A percentile compares a stretch with the other conserved stretches of the same genome.
These are phyloP conservation scores for Hippocampus abdominalis DNA, from an alignment of 2,113 vertebrate species.

Conservation along the genomic window DNA sequence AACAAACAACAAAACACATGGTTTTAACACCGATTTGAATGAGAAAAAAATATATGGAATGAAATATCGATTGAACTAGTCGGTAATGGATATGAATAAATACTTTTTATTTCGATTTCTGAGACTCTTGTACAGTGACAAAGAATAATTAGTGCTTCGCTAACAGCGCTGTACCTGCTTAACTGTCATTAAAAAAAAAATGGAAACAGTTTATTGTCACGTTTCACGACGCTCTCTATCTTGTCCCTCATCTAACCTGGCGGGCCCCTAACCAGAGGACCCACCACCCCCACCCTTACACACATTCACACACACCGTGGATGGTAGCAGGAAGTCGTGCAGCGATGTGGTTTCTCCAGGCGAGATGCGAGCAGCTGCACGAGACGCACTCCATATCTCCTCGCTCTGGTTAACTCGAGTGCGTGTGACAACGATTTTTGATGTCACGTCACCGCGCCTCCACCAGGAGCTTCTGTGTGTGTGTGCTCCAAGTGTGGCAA, in stretches of 20 bases:
- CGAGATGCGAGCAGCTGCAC: slow-evolving; percentile 59
- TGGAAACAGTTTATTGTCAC: slow-evolving; percentile 43
- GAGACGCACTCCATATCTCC: slow-evolving; percentile 1
- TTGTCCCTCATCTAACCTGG: slow-evolving; percentile 58
- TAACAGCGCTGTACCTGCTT: too few species aligned
- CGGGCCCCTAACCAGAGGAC: slow-evolving; percentile 41
- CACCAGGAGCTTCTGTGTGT: slow-evolving; percentile 1
- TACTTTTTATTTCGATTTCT: too few species aligned
- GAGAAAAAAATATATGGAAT: neutral
- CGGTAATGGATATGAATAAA: neutral
- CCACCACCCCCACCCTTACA: too few species aligned
- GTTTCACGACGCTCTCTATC: slow-evolving; percentile 42
- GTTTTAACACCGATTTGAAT: neutral
- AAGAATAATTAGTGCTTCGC: too few species aligned
- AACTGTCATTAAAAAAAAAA: too few species aligned
- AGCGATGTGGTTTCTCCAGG: slow-evolving; percentile 70
- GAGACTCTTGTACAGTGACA: too few species aligned
- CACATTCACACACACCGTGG: neutral
- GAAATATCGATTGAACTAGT: neutral
- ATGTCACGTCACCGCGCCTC: slow-evolving; percentile 22
- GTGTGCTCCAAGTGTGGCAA: slow-evolving; percentile 17
- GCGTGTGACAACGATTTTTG: slow-evolving; percentile 36
- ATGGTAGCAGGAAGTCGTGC: slow-evolving; percentile 61
- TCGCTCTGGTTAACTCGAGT: slow-evolving; percentile 37
- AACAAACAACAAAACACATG: neutral